These are phyloP conservation scores for Bimastos eiseni DNA, from an alignment of 2,888 invertebrate species.

Conservation along the genomic window DNA sequence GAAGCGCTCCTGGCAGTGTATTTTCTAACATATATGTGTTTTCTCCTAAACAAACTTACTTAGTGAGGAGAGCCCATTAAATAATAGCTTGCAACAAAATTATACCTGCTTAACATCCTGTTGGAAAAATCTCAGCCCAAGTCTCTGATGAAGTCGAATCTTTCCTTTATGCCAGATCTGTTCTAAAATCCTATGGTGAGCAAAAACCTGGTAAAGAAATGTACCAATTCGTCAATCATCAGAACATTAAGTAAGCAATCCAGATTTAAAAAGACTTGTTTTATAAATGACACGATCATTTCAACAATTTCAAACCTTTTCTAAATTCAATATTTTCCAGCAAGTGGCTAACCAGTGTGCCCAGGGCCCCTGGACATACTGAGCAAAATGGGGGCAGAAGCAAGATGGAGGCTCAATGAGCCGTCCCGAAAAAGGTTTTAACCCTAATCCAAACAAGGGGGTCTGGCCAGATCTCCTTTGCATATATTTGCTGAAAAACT, in stretches of 20 bases:
- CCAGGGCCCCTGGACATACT: too few relatives aligned
- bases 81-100: not conserved
- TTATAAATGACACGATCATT: not conserved
- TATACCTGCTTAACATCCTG: slow-evolving; percentile 91
- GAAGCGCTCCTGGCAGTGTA: too few relatives aligned
- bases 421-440: too few relatives aligned
- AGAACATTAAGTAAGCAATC: not conserved
- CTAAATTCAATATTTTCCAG: too few relatives aligned
- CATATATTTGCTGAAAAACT: too few relatives aligned
- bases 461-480: too few relatives aligned
- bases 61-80: not conserved
- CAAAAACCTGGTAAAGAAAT: slow-evolving; percentile 71
- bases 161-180: slow-evolving; percentile 93
- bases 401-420: too few relatives aligned
- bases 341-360: too few relatives aligned
- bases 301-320: too few relatives aligned
- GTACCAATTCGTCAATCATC: not conserved
- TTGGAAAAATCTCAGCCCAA: slow-evolving; percentile 88
- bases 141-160: slow-evolving; percentile 88
- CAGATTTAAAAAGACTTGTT: not conserved
- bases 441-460: too few relatives aligned
- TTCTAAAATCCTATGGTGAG: slow-evolving; percentile 89
- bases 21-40: not conserved
- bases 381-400: too few relatives aligned
- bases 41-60: not conserved